Conservation (phyloP, 2,888 invertebrate species). For the Exocentrus adspersus region DNA sequence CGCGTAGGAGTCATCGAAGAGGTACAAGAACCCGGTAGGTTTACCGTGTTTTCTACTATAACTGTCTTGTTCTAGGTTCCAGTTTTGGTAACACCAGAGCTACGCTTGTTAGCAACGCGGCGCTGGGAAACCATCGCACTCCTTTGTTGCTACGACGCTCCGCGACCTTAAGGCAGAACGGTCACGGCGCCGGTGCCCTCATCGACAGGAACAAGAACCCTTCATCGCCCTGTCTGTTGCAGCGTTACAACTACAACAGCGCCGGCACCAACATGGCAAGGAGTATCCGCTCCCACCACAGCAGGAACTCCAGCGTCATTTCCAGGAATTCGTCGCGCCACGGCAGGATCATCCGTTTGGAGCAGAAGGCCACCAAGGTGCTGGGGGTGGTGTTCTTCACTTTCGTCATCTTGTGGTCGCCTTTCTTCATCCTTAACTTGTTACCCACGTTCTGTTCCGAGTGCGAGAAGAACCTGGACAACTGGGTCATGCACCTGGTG, state of each 20-base stretch:
- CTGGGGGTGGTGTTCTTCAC: constrained; percentile 94
- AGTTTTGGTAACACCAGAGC: constrained; percentile 77
- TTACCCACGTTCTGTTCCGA: constrained; percentile 84
- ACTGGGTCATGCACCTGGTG: constrained; percentile 85
- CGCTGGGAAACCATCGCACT: constrained; percentile 53
- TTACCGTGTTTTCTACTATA: too few species aligned
- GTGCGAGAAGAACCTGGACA: constrained; percentile 79
- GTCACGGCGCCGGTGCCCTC: constrained; percentile 52
- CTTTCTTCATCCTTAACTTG: constrained; percentile 91
- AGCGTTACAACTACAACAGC: constrained; percentile 57
- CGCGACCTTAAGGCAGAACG: constrained; percentile 70
- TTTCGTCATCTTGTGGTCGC: constrained; percentile 95
- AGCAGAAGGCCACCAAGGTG: constrained; percentile 97
- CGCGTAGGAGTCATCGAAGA: constrained; percentile 68
- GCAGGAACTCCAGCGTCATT: constrained; percentile 82
- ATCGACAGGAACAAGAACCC: constrained; percentile 63
- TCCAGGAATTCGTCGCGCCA: constrained; percentile 84
- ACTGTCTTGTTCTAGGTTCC: constrained; percentile 63
- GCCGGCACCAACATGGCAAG: constrained; percentile 46
- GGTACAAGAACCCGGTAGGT: constrained; percentile 46
- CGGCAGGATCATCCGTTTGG: constrained; percentile 84
- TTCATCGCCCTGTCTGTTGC: constrained; percentile 68
- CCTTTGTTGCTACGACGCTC: constrained; percentile 68
- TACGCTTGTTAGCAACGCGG: constrained; percentile 67
- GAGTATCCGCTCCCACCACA: constrained; percentile 75